Evolutionary conservation across 53 echinoderm and acorn worm species (phyloP).

Genomic region (Mesocentrotus franciscanus): DNA sequence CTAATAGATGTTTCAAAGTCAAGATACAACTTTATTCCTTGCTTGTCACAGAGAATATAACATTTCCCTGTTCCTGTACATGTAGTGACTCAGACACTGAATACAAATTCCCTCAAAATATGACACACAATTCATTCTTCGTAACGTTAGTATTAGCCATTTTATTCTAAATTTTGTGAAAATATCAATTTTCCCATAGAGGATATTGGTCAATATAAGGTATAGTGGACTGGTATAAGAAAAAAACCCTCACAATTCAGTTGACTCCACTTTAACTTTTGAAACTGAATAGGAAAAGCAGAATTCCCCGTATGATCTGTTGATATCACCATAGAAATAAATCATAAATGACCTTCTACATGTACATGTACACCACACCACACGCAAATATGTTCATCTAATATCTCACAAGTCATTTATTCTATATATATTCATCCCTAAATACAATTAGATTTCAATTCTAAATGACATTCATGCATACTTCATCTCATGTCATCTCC

Average conservation of each 20-base stretch:
- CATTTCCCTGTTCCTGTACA: no score
- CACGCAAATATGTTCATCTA: background rate
- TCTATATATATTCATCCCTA: background rate
- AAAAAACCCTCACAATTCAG: no score
- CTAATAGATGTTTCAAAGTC: background rate
- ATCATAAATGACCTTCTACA: background rate
- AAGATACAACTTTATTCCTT: background rate
- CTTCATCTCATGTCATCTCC: background rate
- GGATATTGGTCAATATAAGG: no score
- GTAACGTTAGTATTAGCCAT: no score
- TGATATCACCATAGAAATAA: background rate
- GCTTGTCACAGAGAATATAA: no score
- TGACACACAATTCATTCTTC: no score
- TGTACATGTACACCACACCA: background rate
- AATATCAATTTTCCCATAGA: no score
- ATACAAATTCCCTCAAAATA: no score
- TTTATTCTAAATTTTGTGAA: no score
- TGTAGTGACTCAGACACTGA: background rate
- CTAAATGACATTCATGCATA: background rate
- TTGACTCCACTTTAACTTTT: no score
- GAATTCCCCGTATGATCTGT: background rate
- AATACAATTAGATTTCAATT: background rate
- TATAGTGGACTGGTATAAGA: no score
- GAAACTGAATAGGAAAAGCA: no score
- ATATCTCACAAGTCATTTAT: background rate